Conservation (phyloP, 37 sponge, comb jelly and placozoan genomes). For the Bolinopsis microptera region DNA sequence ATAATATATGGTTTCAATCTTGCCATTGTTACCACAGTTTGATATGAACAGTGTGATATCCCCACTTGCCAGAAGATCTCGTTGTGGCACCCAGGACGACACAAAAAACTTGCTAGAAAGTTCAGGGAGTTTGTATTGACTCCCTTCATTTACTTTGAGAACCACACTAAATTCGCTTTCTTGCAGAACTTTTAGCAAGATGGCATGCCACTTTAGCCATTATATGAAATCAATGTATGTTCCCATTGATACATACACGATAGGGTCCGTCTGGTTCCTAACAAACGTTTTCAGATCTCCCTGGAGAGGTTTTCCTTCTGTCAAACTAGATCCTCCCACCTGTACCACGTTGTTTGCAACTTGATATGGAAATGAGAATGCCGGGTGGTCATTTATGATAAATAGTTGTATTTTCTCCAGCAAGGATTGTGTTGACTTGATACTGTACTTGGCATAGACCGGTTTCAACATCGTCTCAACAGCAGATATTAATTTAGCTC, state of each 20-base stretch:
- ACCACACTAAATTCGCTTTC: background rate
- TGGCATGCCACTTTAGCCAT: background rate
- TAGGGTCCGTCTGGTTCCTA: background rate
- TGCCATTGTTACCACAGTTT: constrained; percentile 60
- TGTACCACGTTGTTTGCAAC: constrained; percentile 50
- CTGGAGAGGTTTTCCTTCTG: background rate
- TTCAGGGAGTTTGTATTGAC: background rate
- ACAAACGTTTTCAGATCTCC: background rate
- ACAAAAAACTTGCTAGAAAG: constrained; percentile 5
- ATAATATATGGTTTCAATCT: constrained; percentile 21
- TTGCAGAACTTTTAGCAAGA: background rate
- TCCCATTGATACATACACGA: background rate
- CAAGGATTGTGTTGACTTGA: background rate
- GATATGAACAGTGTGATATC: constrained; percentile 25
- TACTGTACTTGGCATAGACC: background rate
- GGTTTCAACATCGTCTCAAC: background rate
- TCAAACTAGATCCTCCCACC: background rate
- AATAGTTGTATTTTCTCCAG: background rate
- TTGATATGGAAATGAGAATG: constrained; percentile 44
- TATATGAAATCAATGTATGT: background rate
- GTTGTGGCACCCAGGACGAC: constrained; percentile 15
- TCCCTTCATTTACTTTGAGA: background rate
- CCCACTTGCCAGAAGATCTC: constrained; percentile 48
- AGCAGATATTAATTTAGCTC: background rate
- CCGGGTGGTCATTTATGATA: constrained; percentile 16